Evolutionary conservation across 1,140 invertebrate genomes (phyloP).

Genomic region (Ectropis grisescens): DNA sequence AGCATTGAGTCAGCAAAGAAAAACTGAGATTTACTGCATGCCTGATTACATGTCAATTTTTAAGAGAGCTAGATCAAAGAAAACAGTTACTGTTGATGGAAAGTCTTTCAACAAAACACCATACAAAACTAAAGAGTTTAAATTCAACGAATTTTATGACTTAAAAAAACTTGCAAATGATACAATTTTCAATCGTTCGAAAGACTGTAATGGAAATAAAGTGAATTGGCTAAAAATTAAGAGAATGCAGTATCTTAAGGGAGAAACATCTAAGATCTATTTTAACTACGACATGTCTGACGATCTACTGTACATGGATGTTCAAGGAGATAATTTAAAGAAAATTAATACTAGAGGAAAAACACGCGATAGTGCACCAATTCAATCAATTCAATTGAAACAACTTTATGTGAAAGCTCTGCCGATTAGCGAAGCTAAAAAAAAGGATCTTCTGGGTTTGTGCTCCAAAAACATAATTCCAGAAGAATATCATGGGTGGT

Average conservation of each 20-base stretch:
- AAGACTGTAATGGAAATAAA: not conserved
- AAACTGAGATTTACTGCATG: conserved; percentile 1
- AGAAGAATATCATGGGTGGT: not conserved
- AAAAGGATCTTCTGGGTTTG: not conserved
- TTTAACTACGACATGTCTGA: not conserved
- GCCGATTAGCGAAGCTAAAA: not conserved
- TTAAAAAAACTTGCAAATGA: not conserved
- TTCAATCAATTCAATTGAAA: not conserved
- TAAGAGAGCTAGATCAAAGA: not conserved
- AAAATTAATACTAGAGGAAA: not conserved
- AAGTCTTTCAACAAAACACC: not conserved
- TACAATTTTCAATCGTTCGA: not conserved
- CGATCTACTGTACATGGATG: not conserved
- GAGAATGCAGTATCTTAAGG: not conserved
- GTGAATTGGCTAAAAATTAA: not conserved
- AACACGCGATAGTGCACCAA: not conserved
- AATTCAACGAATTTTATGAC: not conserved
- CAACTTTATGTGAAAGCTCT: not conserved
- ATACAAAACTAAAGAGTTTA: not conserved
- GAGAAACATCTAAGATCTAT: not conserved
- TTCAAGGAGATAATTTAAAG: not conserved
- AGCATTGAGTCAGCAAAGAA: conserved; percentile 8
- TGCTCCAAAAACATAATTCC: not conserved
- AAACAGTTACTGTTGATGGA: not conserved
- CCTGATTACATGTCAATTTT: not conserved